phyloP scores from a whole-genome alignment of 1,140 invertebrate genomes.

The Dendrolimus punctatus region DNA sequence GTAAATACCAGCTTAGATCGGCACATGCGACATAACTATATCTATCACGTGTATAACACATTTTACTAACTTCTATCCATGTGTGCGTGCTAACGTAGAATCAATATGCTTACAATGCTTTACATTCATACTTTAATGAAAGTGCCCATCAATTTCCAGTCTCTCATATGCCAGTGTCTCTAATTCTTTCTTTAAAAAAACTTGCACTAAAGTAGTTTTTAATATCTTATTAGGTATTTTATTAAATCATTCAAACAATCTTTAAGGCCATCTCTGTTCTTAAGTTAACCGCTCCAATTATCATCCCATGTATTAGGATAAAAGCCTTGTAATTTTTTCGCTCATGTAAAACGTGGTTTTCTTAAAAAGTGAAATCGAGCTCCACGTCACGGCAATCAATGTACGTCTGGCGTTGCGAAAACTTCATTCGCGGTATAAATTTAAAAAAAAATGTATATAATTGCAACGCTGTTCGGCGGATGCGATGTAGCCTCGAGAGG shows the following conservation, averaged over 20 bases:
- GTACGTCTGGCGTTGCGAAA: conserved; percentile 15
- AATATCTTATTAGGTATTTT: no score
- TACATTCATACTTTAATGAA: conserved; percentile 1
- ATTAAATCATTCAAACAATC: no score
- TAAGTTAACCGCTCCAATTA: no score
- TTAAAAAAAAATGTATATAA: conserved; percentile 23
- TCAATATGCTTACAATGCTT: no score
- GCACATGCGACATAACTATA: conserved; percentile 31
- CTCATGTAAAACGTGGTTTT: conserved; percentile 24
- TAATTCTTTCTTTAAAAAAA: no score
- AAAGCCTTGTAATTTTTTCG: conserved; percentile 15
- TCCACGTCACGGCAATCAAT: conserved; percentile 19
- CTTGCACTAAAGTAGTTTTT: no score
- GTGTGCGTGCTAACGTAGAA: conserved; percentile 22
- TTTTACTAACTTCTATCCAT: conserved; percentile 22
- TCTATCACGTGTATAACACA: conserved; percentile 29
- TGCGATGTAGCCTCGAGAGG: conserved; percentile 36
- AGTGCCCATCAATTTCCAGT: no score
- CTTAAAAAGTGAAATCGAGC: conserved; percentile 23
- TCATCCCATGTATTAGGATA: neutral
- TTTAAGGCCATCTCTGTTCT: no score
- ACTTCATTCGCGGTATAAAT: conserved; percentile 11
- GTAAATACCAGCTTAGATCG: conserved; percentile 22
- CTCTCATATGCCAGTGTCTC: no score
- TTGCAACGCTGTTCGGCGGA: conserved; percentile 20